Evolutionary conservation across 2,888 invertebrate genomes (phyloP), one percentile per base, ranked within the genome.

Genomic region (Aproaerema taeniolella): DNA sequence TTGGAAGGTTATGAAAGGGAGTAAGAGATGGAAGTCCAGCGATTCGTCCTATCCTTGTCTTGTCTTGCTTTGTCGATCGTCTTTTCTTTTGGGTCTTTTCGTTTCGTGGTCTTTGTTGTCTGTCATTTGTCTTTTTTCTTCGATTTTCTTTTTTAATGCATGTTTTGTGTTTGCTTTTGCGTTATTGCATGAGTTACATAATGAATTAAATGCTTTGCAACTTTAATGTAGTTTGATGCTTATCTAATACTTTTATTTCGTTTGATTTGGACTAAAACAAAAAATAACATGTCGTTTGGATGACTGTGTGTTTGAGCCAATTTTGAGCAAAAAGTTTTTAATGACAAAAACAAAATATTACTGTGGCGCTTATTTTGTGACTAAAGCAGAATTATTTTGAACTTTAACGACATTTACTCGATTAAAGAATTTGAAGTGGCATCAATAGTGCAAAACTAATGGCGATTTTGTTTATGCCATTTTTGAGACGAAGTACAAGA

Each of bases 1-100:
- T 30, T 68, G 69, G 64, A 54, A 60, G 66, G 52, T 58, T 67
- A 42, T 78, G 79, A 70, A 73, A 60, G 72, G 73, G 71, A 54
- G 55, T 55, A 55, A 55, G 59, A 49, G 55, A 53, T 52, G 50
- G 50, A 55, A 52, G 81, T 83, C 80, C 83, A 81, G 83, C 80
- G 79, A 65, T 64, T 67, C 50, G 54, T 62, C 52, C 52, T 51
- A 47, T 54, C 51, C 53, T 48, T 31, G 47, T 47, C 55, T 58
- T 45, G 20, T 71, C 49, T 58, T 62, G 49, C 42, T 47, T 58
- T 52, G 46, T 64, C 51, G 61, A 50, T 61, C 65, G 59, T 49
- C 50, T 45, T 49, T n/a, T n/a, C n/a, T n/a, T 51, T 50, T 62
- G 65, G 63, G 66, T 62, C 59, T 61, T 60, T 46, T 64, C 61